Conservation (phyloP, 2,797 vertebrate genomes). For the Botia kubotai region DNA sequence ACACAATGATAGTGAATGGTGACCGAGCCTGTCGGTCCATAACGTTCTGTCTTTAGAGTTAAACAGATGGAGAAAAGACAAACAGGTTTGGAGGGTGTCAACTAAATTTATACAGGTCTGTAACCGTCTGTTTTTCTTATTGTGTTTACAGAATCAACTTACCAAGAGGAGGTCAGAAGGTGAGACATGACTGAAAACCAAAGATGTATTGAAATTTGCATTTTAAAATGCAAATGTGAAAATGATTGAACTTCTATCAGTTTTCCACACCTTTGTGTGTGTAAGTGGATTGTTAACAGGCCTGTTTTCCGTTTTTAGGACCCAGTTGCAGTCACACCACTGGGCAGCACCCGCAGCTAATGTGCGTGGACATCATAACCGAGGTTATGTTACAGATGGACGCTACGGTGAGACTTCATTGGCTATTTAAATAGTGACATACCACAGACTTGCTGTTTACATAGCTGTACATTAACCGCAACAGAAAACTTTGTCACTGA, state of each 20-base stretch:
- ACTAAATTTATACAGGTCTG: not conserved
- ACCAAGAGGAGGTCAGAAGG: constrained; percentile 71
- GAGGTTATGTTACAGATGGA: constrained; percentile 63
- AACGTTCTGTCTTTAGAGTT: too few species aligned
- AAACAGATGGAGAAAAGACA: too few species aligned
- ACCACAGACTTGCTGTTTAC: too few species aligned
- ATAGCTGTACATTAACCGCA: not conserved
- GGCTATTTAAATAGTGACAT: too few species aligned
- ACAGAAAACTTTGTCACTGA: not conserved
- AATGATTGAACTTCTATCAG: not conserved
- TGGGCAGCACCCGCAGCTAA: constrained; percentile 27
- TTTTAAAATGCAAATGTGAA: not conserved
- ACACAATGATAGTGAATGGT: too few species aligned
- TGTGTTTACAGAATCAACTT: constrained; percentile 66
- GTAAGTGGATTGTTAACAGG: constrained; percentile 30
- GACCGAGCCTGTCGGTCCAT: too few species aligned
- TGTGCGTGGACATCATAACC: constrained; percentile 61
- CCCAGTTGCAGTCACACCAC: constrained; percentile 63
- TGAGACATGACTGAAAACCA: not conserved
- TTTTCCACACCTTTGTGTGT: not conserved
- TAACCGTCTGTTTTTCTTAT: not conserved
- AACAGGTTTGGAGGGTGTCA: not conserved
- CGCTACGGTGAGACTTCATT: constrained; percentile 9
- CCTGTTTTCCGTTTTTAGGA: constrained; percentile 60
- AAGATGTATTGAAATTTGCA: not conserved